A percentile compares a stretch with the other conserved stretches of the same genome.
phyloP scores from a whole-genome alignment of 2,113 vertebrate species.

The Chloropsis cyanopogon region DNA sequence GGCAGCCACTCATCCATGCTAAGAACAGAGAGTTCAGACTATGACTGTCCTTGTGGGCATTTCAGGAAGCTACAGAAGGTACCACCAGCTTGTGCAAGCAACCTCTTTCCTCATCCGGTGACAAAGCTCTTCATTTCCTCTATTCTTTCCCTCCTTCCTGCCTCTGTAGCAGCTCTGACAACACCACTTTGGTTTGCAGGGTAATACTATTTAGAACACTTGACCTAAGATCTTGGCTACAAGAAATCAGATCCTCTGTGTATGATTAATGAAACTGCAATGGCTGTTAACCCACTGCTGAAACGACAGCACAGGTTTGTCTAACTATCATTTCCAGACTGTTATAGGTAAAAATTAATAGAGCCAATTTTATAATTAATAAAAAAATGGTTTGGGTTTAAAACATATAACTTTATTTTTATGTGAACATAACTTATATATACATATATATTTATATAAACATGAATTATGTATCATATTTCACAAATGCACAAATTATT shows the following conservation, averaged over 20 bases:
- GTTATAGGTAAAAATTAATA: too few relatives aligned
- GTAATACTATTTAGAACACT: background rate
- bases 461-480: too few relatives aligned
- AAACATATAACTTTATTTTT: too few relatives aligned
- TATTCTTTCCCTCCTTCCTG: background rate
- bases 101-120: background rate
- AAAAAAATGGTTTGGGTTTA: too few relatives aligned
- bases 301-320: background rate
- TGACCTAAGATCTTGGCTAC: background rate
- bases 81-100: background rate
- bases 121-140: background rate
- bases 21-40: background rate
- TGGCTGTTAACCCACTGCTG: background rate
- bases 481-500: too few relatives aligned
- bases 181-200: background rate
- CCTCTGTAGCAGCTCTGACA: background rate
- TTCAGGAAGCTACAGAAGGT: background rate
- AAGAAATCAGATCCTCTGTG: background rate
- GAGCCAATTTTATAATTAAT: too few relatives aligned
- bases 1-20: background rate
- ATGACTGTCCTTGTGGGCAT: background rate
- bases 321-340: background rate
- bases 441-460: too few relatives aligned
- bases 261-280: background rate
- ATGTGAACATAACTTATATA: too few relatives aligned